These are phyloP conservation scores for Ceratina calcarata DNA, from an alignment of 1,140 invertebrate species.

Conservation along the genomic window DNA sequence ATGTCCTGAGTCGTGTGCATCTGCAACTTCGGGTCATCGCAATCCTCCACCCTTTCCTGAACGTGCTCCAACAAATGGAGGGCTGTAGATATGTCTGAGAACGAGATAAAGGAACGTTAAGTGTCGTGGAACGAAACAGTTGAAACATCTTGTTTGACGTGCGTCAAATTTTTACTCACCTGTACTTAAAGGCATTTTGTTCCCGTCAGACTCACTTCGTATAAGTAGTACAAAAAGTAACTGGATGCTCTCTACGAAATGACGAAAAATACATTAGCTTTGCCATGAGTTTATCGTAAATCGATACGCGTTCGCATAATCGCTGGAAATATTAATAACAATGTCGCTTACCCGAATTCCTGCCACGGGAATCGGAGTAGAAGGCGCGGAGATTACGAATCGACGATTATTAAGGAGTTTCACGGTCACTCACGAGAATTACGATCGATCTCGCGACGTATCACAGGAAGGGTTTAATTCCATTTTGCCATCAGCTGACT, in stretches of 20 bases:
- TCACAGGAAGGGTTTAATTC: constrained; percentile 40
- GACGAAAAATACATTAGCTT: constrained; percentile 12
- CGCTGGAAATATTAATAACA: constrained; percentile 10
- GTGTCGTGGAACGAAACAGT: neutral
- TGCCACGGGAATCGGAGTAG: neutral
- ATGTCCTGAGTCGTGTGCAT: constrained; percentile 91
- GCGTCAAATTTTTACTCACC: constrained; percentile 53
- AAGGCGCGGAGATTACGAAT: neutral
- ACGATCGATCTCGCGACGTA: constrained; percentile 40
- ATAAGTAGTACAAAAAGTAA: constrained; percentile 35
- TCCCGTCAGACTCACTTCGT: neutral
- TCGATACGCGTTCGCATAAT: constrained; percentile 45
- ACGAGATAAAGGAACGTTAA: neutral
- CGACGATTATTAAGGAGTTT: constrained; percentile 12
- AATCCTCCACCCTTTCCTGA: constrained; percentile 81
- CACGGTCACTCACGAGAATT: constrained; percentile 24
- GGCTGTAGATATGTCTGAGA: constrained; percentile 82
- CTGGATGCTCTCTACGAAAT: constrained; percentile 32
- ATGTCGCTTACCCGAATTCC: constrained; percentile 22
- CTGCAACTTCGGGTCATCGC: constrained; percentile 82
- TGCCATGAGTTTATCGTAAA: constrained; percentile 46
- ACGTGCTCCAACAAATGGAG: constrained; percentile 84
- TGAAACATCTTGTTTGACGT: neutral
- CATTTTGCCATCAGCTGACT: constrained; percentile 63
- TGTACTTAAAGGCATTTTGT: constrained; percentile 72